phyloP scores from a whole-genome alignment of 1,140 invertebrate genomes.

The Archivesica marissinica region DNA sequence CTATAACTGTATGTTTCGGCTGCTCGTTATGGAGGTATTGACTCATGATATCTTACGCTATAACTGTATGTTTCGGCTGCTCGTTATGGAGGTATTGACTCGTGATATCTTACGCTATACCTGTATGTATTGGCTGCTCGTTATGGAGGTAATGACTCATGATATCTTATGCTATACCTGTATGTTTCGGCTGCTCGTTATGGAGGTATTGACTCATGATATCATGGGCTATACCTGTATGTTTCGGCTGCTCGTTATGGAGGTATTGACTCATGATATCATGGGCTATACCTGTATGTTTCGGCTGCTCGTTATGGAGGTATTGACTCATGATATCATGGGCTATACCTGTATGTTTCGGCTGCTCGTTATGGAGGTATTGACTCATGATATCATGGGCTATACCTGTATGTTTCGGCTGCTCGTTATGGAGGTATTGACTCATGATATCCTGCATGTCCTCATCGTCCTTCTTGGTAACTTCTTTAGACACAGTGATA shows the following conservation, averaged over 20 bases:
- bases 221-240: constrained; percentile 62
- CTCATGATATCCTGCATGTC: constrained; percentile 74
- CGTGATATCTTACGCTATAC: too few relatives aligned
- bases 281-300: constrained; percentile 37
- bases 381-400: constrained; percentile 78
- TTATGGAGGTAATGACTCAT: too few relatives aligned
- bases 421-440: constrained; percentile 72
- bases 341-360: constrained; percentile 17
- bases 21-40: too few relatives aligned
- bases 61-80: too few relatives aligned
- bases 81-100: too few relatives aligned
- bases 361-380: constrained; percentile 66
- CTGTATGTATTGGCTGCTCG: too few relatives aligned
- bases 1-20: background rate
- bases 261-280: constrained; percentile 80
- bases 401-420: constrained; percentile 14
- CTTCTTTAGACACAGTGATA: background rate
- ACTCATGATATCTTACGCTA: too few relatives aligned
- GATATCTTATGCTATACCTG: background rate
- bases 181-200: background rate
- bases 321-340: constrained; percentile 79
- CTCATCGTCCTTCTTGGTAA: background rate
- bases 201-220: constrained; percentile 79
- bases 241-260: background rate
- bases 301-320: constrained; percentile 35